phyloP scores from a whole-genome alignment of 2,113 vertebrate species.

The Megatriorchis doriae region DNA sequence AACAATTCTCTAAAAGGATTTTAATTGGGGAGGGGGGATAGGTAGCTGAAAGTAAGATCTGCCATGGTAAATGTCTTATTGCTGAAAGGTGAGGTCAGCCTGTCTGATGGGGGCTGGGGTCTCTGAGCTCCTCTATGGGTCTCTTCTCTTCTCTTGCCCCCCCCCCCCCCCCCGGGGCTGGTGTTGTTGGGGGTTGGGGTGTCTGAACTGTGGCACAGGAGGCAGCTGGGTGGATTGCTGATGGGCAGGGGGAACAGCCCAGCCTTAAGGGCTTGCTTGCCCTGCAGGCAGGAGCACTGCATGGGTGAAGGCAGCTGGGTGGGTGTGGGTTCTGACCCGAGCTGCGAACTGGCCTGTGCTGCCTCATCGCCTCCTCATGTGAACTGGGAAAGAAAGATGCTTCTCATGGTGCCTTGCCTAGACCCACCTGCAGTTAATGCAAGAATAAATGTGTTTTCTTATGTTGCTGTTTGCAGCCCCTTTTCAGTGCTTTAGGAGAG shows the following conservation, averaged over 20 bases:
- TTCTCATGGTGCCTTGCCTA: rapidly evolving
- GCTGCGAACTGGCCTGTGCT: rapidly evolving
- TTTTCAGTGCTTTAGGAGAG: background rate
- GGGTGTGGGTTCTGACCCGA: background rate
- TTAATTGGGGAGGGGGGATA: background rate
- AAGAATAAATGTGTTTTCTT: background rate
- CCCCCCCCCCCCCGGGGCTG: background rate
- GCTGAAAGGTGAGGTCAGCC: background rate
- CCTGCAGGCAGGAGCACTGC: background rate
- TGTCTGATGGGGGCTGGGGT: background rate
- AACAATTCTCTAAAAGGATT: background rate
- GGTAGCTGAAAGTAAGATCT: too few relatives aligned
- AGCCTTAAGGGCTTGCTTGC: background rate
- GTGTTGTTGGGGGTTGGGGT: too few relatives aligned
- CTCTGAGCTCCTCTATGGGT: background rate
- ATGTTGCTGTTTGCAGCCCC: background rate
- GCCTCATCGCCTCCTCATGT: background rate
- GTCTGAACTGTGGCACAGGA: background rate
- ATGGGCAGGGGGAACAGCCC: too few relatives aligned
- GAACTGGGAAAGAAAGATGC: too few relatives aligned
- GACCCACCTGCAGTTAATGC: too few relatives aligned
- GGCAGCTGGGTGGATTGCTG: background rate
- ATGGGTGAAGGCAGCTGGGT: background rate
- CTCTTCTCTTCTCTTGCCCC: background rate
- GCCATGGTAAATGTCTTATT: rapidly evolving